Conservation (phyloP, 23 tunicate species). For the Pegea sp. region DNA sequence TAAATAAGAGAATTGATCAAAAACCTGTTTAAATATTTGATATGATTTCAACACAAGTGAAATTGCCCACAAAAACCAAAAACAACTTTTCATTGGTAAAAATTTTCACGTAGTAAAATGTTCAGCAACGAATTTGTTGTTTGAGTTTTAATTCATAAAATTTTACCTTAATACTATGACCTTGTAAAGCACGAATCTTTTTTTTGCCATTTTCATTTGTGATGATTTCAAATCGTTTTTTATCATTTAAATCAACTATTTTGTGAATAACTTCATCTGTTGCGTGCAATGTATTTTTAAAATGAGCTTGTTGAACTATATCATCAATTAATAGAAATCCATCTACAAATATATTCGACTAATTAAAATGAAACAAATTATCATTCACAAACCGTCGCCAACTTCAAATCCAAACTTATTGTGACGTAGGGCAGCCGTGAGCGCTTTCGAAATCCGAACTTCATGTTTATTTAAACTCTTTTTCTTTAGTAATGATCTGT, state of each 20-base stretch:
- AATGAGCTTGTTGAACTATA: slow-evolving; percentile 19
- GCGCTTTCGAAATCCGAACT: slow-evolving; percentile 11
- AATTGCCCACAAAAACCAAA: no score
- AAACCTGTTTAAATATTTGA: no score
- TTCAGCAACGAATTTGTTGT: neutral
- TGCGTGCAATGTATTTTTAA: slow-evolving; percentile 4
- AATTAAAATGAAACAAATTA: neutral
- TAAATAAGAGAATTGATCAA: no score
- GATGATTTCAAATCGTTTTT: slow-evolving; percentile 26
- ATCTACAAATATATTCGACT: slow-evolving; percentile 5
- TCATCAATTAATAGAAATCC: slow-evolving; percentile 22
- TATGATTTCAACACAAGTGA: no score
- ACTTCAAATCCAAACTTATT: slow-evolving; percentile 48
- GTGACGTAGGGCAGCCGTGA: slow-evolving; percentile 39
- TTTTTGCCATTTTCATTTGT: slow-evolving; percentile 12
- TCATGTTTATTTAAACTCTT: slow-evolving; percentile 1
- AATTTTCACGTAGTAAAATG: no score
- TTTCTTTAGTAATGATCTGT: no score
- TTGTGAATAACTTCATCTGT: slow-evolving; percentile 15
- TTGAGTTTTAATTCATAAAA: neutral
- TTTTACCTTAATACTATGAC: slow-evolving; percentile 40
- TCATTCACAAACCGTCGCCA: slow-evolving; percentile 2
- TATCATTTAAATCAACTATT: slow-evolving; percentile 22
- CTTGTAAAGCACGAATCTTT: slow-evolving; percentile 48
- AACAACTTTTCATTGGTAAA: no score